A percentile compares a stretch with the other conserved stretches of the same genome.
phyloP scores from a whole-genome alignment of 2,113 vertebrate genomes.

The Pongo abelii region DNA sequence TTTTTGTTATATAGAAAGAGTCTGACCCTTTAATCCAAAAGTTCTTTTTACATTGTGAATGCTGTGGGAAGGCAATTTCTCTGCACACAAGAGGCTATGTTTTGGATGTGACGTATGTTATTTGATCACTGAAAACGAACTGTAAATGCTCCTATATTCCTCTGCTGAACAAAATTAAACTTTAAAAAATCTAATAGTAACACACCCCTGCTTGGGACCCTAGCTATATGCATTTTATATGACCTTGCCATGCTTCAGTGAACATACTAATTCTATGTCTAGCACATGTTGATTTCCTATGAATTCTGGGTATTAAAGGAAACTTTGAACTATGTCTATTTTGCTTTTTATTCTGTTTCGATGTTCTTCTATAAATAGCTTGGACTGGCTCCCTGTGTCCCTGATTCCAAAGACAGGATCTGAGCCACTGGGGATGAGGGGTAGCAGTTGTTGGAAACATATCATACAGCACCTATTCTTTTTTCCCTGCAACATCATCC shows the following conservation, averaged over 20 bases:
- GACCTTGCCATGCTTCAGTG: not conserved
- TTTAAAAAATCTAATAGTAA: not conserved
- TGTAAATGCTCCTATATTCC: not conserved
- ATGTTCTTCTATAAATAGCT: not conserved
- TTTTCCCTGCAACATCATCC: not conserved
- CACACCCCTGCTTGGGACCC: not conserved
- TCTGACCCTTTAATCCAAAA: not conserved
- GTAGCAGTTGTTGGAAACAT: not conserved
- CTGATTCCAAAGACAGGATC: not conserved
- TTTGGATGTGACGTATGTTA: not conserved
- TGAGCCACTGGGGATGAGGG: not conserved
- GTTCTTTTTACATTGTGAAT: constrained; percentile 33
- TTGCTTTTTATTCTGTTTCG: not conserved
- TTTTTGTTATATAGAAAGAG: constrained; percentile 16
- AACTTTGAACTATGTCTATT: not conserved
- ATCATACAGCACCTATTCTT: not conserved
- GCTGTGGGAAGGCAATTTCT: not conserved
- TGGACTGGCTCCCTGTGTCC: not conserved
- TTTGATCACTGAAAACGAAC: not conserved
- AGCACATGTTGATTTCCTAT: not conserved
- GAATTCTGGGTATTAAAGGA: not conserved
- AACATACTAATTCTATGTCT: not conserved
- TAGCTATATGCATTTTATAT: not conserved
- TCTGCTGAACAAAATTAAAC: not conserved
- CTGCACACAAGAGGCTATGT: not conserved